Percentiles rank a stretch among this genome's conserved stretches.
Evolutionary conservation across 23 tunicate species (phyloP).

Genomic region (Styela plicata): DNA sequence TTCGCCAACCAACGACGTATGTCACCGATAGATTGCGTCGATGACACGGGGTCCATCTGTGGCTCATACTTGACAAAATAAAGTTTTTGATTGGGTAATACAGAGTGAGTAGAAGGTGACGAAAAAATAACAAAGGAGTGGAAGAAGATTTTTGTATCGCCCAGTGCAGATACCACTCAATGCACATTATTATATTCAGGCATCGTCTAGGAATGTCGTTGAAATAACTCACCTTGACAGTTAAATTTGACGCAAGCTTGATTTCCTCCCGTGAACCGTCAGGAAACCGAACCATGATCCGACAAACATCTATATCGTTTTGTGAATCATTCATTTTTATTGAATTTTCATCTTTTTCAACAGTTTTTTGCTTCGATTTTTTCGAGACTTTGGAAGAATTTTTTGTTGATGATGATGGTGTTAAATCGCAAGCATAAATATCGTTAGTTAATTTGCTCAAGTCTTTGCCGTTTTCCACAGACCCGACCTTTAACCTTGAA

Average conservation of each 20-base stretch:
- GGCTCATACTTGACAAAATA: too few relatives aligned
- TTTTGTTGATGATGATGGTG: too few relatives aligned
- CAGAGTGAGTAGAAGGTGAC: too few relatives aligned
- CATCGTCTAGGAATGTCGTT: too few relatives aligned
- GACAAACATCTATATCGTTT: slow-evolving; percentile 11
- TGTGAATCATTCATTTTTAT: neutral
- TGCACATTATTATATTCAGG: too few relatives aligned
- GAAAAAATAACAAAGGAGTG: too few relatives aligned
- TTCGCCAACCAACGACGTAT: too few relatives aligned
- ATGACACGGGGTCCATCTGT: too few relatives aligned
- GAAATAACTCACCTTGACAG: slow-evolving; percentile 33
- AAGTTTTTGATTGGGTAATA: too few relatives aligned
- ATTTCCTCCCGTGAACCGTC: slow-evolving; percentile 46
- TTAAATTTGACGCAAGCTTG: slow-evolving; percentile 19
- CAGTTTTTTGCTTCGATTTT: neutral
- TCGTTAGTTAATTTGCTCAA: neutral
- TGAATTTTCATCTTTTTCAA: neutral
- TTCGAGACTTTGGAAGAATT: neutral
- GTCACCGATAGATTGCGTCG: too few relatives aligned
- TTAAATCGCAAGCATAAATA: neutral
- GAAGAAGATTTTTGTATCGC: too few relatives aligned
- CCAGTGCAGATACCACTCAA: too few relatives aligned
- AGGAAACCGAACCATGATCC: slow-evolving; percentile 46
- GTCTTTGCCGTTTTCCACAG: slow-evolving; percentile 11
- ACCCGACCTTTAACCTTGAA: neutral